A percentile compares a stretch with the other conserved stretches of the same genome.
Evolutionary conservation across 2,888 invertebrate species (phyloP).

Genomic region (Biston betularia): DNA sequence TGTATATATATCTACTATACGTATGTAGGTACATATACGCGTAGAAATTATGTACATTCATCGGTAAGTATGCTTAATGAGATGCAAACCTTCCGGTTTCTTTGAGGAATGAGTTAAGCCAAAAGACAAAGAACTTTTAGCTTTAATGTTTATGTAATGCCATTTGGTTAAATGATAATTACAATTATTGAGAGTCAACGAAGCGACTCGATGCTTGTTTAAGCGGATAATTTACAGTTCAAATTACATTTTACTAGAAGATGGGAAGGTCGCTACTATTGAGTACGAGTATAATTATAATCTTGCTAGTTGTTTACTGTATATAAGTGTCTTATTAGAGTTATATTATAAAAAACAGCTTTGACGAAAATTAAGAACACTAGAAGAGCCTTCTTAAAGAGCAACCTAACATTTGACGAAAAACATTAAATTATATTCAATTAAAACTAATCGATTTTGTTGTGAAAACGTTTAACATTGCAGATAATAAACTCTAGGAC

Average conservation of each 20-base stretch:
- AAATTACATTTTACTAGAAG: conserved; percentile 29
- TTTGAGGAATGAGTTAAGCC: background rate
- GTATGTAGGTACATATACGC: background rate
- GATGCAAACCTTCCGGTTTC: conserved; percentile 1
- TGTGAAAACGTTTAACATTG: conserved; percentile 18
- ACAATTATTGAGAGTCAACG: conserved; percentile 27
- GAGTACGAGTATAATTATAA: too few relatives aligned
- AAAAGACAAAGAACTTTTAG: conserved; percentile 8
- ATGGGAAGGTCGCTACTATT: conserved; percentile 17
- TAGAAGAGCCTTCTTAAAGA: background rate
- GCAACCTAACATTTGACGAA: background rate
- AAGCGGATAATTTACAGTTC: conserved; percentile 35
- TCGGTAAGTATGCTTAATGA: background rate
- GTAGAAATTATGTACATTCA: background rate
- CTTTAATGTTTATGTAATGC: background rate
- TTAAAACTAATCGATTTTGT: conserved; percentile 21
- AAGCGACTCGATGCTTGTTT: conserved; percentile 37
- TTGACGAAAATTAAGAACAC: too few relatives aligned
- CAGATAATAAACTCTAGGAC: conserved; percentile 26
- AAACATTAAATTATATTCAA: conserved; percentile 10
- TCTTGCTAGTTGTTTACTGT: too few relatives aligned
- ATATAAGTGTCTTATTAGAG: too few relatives aligned
- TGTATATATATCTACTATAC: too few relatives aligned
- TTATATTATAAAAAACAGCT: too few relatives aligned
- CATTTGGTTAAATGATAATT: conserved; percentile 10